Conservation (phyloP, 1,140 invertebrate genomes). For the Oscheius sp. region DNA sequence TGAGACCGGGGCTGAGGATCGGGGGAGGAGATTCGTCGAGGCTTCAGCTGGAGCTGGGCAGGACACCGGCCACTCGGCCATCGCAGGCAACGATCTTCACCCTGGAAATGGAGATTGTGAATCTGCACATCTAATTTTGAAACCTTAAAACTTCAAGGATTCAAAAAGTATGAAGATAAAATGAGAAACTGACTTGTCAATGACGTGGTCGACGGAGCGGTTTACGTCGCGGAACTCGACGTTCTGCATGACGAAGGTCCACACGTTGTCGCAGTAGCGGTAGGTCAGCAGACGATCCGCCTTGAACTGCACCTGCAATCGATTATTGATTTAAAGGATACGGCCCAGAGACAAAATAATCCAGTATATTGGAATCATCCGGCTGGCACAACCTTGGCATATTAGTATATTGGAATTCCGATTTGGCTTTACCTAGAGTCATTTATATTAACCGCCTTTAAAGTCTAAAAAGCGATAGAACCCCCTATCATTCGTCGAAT, state of each 20-base stretch:
- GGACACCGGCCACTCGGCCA: slow-evolving; percentile 68
- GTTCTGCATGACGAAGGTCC: slow-evolving; percentile 95
- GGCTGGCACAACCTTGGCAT: no score
- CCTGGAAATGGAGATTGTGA: slow-evolving; percentile 3
- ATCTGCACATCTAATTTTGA: neutral
- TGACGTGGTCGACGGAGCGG: slow-evolving; percentile 1
- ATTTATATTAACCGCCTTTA: no score
- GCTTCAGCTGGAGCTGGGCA: no score
- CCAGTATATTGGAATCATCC: slow-evolving; percentile 9
- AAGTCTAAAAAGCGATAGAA: no score
- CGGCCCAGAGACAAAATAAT: neutral
- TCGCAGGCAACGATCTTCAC: slow-evolving; percentile 99
- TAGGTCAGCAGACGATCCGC: slow-evolving; percentile 95
- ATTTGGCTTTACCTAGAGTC: no score
- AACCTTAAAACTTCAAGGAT: neutral
- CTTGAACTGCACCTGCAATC: slow-evolving; percentile 61
- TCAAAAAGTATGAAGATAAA: neutral
- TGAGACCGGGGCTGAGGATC: no score
- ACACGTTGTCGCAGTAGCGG: slow-evolving; percentile 99
- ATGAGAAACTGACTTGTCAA: slow-evolving; percentile 4
- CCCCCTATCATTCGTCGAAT: no score
- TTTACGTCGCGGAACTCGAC: neutral
- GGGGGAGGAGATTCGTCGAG: no score
- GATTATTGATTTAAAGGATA: slow-evolving; percentile 46
- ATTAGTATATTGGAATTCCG: no score